Evolutionary conservation across 2,113 vertebrate species (phyloP), one percentile per base, ranked within the genome.

Genomic region (Ammodytes dubius): DNA sequence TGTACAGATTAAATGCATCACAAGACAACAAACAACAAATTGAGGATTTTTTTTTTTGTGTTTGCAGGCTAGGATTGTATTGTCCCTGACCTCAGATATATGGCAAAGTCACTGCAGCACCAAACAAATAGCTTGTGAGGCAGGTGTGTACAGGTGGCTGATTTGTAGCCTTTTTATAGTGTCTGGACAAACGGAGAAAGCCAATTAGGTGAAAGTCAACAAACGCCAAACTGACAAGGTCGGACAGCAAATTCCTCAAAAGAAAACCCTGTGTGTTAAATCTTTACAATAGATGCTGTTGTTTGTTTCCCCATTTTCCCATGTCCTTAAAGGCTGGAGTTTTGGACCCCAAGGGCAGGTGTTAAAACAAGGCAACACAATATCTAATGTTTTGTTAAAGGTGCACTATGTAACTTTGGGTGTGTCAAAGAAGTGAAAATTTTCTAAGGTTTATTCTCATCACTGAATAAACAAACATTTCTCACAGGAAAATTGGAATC

Each of bases 1-100:
- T 35, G 17, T 71, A 56, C 40, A 72, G 71, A 82, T 74, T 77
- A 58, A 79, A 80, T 37, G 82, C 85, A 66, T 79, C 81, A 68
- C 15, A 67, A 64, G 50, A 42, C 46, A 50, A 42, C 46, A 50
- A 68, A 64, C 75, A 45, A n/a, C 6, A 0, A 27, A 27, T 2
- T 1, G 37, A 66, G 66, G 63, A 47, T 27, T 27, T 27, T 27
- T 27, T 27, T 9, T 47, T 72, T 15, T 49, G 53, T 45, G 39
- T 46, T 47, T 69, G 27, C 52, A 43, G 50, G n/a, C 37, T 45
- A 54, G 53, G 67, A 42, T 5, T 7, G n/a, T 52, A 17, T n/a
- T 13, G 39, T 59, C 49, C 46, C 52, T 17, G 53, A 50, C 19
- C 40, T 5, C 66, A 80, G 43, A 79, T 27, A 12, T 42, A 49